These are phyloP conservation scores for Crocuta crocuta DNA, from an alignment of 2,113 vertebrate species.

Conservation along the genomic window DNA sequence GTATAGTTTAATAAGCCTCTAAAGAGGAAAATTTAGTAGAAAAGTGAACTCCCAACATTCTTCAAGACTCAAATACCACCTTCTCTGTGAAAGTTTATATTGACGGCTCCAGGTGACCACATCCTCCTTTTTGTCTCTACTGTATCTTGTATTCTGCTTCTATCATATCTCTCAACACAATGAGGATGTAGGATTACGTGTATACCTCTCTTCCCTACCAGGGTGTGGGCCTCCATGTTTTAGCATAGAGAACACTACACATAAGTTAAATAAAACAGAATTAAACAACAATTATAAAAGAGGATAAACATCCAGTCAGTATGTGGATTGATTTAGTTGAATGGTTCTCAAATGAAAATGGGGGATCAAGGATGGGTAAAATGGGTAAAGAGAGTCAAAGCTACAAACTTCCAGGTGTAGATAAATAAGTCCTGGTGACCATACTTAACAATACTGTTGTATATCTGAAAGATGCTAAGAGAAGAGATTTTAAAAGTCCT, in stretches of 20 bases:
- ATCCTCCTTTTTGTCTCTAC: background rate
- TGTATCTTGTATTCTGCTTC: background rate
- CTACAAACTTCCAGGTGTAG: background rate
- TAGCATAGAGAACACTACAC: background rate
- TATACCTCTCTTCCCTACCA: background rate
- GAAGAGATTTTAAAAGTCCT: background rate
- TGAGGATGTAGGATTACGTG: background rate
- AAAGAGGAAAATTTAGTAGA: background rate
- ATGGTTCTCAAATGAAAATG: background rate
- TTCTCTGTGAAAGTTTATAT: background rate
- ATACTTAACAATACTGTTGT: background rate
- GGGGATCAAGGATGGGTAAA: too few species aligned
- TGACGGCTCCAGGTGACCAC: fast-evolving
- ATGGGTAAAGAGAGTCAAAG: background rate
- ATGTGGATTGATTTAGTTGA: background rate
- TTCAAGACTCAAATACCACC: background rate
- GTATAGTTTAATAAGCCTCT: background rate
- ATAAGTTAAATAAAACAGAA: background rate
- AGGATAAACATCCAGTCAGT: background rate
- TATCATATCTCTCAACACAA: background rate
- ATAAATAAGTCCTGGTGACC: background rate
- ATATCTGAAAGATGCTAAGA: background rate
- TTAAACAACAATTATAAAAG: slow-evolving; percentile 21
- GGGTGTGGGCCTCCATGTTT: background rate
- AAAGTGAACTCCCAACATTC: background rate